Evolutionary conservation across 2,888 invertebrate species (phyloP), one percentile per base, ranked within the genome.

Genomic region (Muscina levida): DNA sequence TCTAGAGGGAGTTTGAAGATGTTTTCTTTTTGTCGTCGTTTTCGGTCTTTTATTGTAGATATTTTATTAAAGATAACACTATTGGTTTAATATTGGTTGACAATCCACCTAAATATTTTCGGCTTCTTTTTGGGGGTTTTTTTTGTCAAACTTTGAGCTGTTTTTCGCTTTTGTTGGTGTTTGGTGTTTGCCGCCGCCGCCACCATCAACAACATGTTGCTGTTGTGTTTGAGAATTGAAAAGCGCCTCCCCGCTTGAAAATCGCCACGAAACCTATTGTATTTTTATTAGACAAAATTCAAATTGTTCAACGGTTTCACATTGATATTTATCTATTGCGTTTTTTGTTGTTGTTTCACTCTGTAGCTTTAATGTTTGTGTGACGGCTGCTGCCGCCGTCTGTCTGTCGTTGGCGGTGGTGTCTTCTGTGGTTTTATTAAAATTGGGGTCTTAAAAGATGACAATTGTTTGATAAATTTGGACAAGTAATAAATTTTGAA

Each of bases 101-200:
- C 81, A 81, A 65, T 77, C 62, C 67, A 81, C 72, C 77, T 75
- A 77, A 81, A 81, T 81, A 80, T 72, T 76, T 72, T 59, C 24
- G 2, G 57, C 67, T 75, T 59, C 62, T 71, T 77, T 70, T 70
- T 13, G 10, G 37, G 8, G 44, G 37, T 10, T 44, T 13, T 57
- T 56, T 24, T 15, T 37, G 5, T 10, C 19, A 72, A 72, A 46
- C 44, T 68, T 51, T 37, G 53, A 48, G 56, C 15, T 15, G 24
- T 67, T 67, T 11, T 26, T 51, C 51, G 37, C n/a, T n/a, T n/a
- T n/a, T n/a, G n/a, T n/a, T n/a, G n/a, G 39, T 53, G 53, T 68
- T 68, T 68, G 39, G 53, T 42, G 53, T 68, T 56, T 74, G 22
- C 62, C 56, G 74, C 77, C 80, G 74, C 80, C 80, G 22, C 62